Evolutionary conservation across 1,140 invertebrate species (phyloP).

Genomic region (Acyrthosiphon pisum): DNA sequence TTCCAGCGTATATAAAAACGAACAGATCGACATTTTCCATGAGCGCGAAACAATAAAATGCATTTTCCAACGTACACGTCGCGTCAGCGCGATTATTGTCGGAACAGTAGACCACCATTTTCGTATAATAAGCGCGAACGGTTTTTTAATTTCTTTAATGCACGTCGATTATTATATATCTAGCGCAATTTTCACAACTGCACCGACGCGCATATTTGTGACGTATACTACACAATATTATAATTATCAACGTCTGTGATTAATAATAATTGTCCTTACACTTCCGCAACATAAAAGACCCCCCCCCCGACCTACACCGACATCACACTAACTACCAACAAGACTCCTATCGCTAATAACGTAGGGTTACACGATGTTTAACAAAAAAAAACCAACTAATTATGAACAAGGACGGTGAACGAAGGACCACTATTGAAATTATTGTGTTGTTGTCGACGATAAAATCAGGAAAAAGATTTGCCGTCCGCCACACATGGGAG

Average conservation of each 20-base stretch:
- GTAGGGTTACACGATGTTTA: background rate
- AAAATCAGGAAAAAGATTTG: background rate
- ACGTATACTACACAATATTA: background rate
- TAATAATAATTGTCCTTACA: background rate
- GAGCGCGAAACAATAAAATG: slow-evolving; percentile 9
- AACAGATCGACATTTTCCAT: background rate
- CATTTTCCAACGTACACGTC: background rate
- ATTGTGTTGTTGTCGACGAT: background rate
- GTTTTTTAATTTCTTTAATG: background rate
- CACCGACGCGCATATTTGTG: background rate
- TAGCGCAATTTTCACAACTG: background rate
- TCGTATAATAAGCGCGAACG: background rate
- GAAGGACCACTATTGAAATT: background rate
- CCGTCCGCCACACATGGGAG: background rate
- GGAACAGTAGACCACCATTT: background rate
- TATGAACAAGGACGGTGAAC: background rate
- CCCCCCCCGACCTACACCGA: no score
- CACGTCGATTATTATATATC: background rate
- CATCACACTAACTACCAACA: no score
- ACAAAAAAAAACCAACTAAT: background rate
- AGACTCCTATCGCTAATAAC: background rate
- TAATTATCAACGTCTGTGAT: background rate
- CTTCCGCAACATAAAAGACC: background rate
- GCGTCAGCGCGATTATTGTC: slow-evolving; percentile 14
- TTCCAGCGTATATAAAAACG: background rate